Evolutionary conservation across 1,140 invertebrate species (phyloP).

Genomic region (Sycophaga agraensis): DNA sequence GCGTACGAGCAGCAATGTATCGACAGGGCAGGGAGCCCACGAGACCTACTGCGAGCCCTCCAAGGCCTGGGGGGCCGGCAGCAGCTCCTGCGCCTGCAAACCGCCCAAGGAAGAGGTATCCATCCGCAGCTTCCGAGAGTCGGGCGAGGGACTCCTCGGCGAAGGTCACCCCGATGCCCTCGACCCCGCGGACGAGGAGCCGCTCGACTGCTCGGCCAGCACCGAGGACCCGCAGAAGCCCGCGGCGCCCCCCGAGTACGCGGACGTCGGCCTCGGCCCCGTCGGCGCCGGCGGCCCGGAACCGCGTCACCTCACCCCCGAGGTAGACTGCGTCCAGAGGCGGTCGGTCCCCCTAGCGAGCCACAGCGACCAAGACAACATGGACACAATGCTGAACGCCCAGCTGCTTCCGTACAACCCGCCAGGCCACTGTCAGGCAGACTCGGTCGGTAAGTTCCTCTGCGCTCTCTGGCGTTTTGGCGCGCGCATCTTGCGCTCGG

Average conservation of each 20-base stretch:
- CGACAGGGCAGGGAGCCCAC: not conserved
- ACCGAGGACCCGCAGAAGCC: constrained; percentile 9
- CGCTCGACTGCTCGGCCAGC: constrained; percentile 22
- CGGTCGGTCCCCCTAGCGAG: not conserved
- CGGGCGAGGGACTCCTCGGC: not conserved
- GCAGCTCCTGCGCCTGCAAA: not conserved
- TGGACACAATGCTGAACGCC: constrained; percentile 14
- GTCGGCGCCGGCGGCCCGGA: not conserved
- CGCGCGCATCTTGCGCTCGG: too few relatives aligned
- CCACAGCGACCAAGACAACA: constrained; percentile 12
- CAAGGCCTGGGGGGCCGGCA: too few relatives aligned
- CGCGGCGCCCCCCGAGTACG: not conserved
- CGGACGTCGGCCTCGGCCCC: not conserved
- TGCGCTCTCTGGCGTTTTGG: too few relatives aligned
- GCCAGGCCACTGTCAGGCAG: constrained; percentile 13
- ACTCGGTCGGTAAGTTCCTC: constrained; percentile 24
- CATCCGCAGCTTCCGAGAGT: constrained; percentile 2
- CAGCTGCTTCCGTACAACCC: constrained; percentile 4
- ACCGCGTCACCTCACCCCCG: constrained; percentile 5
- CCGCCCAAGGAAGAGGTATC: constrained; percentile 3
- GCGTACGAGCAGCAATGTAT: not conserved
- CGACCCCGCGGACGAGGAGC: constrained; percentile 13
- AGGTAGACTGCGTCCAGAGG: constrained; percentile 25
- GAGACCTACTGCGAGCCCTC: not conserved
- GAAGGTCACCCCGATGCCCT: not conserved